Base-by-base conservation (phyloP, 2,888 invertebrate species). In the Augochlorella aurata region DNA sequence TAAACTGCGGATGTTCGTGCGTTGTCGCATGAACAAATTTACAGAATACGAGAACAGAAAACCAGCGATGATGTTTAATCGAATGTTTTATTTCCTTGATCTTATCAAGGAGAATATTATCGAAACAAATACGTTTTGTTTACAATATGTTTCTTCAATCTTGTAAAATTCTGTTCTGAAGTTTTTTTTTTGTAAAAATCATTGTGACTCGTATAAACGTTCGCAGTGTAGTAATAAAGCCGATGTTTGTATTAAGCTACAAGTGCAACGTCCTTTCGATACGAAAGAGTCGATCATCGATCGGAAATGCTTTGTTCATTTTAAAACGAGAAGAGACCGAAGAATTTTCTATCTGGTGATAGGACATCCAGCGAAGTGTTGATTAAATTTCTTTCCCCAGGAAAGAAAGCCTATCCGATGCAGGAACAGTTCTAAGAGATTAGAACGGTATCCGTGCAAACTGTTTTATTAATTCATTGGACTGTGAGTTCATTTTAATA, bases 351-450 rank as follows among this genome's bases (percentile, higher is more conserved):
- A 38, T 38, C 50, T 44, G 50, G 76, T 45, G 29, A 69, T 12
- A 45, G 45, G 44, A n/a, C 54, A 45, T 75, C 54, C 45, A 47
- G 45, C 50, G 50, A 63, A 77, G 66, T 63, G 14, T 75, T n/a
- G 21, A 9, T 5, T 24, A 21, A 54, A 71, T 45, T 71, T 61
- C 49, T 80, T 78, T 38, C 9, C 47, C 38, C 50, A 29, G 58
- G 21, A 44, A 16, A 2, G 47, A 52, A 21, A 71, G 50, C 12
- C 66, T 73, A 47, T 29, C 38, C 14, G 73, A 5, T 44, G 86
- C 83, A 87, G 85, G 74, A 73, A 77, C 88, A 80, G 71, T 82
- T 87, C 87, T 87, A 79, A 79, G 61, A 50, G 14, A 77, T 88
- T 85, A 87, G 88, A 87, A 63, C 63, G 63, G 63, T 63, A 63